A percentile compares a stretch with the other conserved stretches of the same genome.
Evolutionary conservation across 2,888 invertebrate species (phyloP).

Genomic region (Ferrisia virgata): DNA sequence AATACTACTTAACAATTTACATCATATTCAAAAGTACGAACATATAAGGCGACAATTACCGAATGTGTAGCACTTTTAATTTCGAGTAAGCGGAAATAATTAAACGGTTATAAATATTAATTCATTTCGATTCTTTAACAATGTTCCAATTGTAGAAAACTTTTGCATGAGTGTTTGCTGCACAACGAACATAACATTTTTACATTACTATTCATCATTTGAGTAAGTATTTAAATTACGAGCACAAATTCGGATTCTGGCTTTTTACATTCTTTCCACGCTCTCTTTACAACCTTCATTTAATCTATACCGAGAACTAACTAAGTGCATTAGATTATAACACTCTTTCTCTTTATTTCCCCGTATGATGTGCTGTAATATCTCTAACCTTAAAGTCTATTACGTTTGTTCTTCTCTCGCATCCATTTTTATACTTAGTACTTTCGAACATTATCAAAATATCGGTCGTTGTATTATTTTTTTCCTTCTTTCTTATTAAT

Average conservation of each 20-base stretch:
- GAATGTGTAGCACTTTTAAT: constrained; percentile 5
- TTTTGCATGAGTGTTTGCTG: not conserved
- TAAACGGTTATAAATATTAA: constrained; percentile 32
- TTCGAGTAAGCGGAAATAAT: constrained; percentile 28
- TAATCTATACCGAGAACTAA: not conserved
- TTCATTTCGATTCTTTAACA: constrained; percentile 21
- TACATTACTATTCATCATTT: not conserved
- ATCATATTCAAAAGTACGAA: not conserved
- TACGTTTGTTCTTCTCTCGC: not conserved
- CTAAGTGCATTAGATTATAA: not conserved
- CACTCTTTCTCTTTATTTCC: not conserved
- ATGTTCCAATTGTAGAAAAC: constrained; percentile 8
- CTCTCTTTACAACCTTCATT: not conserved
- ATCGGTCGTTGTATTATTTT: not conserved
- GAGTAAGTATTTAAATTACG: not conserved
- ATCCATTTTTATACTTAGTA: not conserved
- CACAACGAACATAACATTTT: not conserved
- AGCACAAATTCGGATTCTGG: not conserved
- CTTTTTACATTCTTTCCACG: not conserved
- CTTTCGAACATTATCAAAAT: constrained; percentile 2
- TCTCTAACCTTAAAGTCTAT: no score
- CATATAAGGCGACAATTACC: not conserved
- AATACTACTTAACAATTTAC: not conserved
- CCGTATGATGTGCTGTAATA: not conserved
- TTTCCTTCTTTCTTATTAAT: constrained; percentile 4